Evolutionary conservation across 2,888 invertebrate genomes (phyloP), one percentile per base, ranked within the genome.

Genomic region (Eumacrocentrus americanus): DNA sequence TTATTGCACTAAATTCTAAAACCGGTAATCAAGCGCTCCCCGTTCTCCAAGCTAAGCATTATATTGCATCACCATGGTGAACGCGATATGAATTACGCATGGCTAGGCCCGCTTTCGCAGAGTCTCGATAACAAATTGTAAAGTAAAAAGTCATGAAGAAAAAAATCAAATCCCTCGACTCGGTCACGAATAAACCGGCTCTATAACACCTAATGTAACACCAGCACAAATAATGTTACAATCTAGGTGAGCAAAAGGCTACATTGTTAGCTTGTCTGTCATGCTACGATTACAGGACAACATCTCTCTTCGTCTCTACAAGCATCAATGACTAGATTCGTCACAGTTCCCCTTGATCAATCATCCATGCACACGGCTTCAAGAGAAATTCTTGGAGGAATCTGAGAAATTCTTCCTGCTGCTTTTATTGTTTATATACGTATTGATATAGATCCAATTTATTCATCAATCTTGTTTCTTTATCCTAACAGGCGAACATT

Each of bases 81-180:
- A 37, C 37, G 20, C 46, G 59, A 59, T 59, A 48, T 11, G 12
- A 59, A 59, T 37, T 57, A 61, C 52, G 56, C 61, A 52, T 57
- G 61, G 38, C 20, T 61, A 47, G 38, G 23, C 38, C 38, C 46
- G 14, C 56, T 61, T 56, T 57, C 61, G 42, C 25, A 16, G 6
- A 42, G 42, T 54, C 38, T 42, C 34, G 42, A 54, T 54, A 42
- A 42, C 34, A n/a, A 22, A 3, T 3, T 25, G 7, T 50, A 11
- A 18, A 52, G n/a, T 38, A 3, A 12, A 37, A 18, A 7, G 23
- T 47, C 22, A n/a, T n/a, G n/a, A 9, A 47, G 12, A 47, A 47
- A 47, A 25, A 47, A 23, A 25, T 23, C 4, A 4, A 9, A 9
- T 47, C 20, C 18, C 42, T 3, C 29, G 29, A 14, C 25, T 34